A percentile compares a stretch with the other conserved stretches of the same genome.
These are phyloP conservation scores for Latrodectus elegans DNA, from an alignment of 2,888 invertebrate genomes.

Conservation along the genomic window DNA sequence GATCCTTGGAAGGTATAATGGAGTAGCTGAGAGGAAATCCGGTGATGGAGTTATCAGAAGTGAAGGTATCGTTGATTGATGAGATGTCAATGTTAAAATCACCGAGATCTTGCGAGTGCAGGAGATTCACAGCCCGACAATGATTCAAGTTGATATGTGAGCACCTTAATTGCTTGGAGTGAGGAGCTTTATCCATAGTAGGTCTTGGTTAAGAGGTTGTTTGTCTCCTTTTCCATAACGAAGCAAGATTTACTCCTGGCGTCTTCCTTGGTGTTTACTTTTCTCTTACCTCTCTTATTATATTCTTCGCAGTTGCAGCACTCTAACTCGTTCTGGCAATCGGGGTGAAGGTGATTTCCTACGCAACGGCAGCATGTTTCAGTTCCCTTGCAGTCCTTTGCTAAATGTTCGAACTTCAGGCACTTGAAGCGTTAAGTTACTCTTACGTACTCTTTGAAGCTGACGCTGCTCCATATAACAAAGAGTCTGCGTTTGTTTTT, in stretches of 20 bases:
- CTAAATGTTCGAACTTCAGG: no score
- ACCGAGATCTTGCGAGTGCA: not conserved
- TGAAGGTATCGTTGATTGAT: not conserved
- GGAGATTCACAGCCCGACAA: not conserved
- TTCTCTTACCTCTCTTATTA: no score
- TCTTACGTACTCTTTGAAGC: no score
- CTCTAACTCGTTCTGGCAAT: no score
- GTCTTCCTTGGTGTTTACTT: no score
- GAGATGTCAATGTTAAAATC: not conserved
- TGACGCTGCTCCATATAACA: no score
- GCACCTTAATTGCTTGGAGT: not conserved
- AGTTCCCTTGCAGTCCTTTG: no score
- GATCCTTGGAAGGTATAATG: not conserved
- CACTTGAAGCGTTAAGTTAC: no score
- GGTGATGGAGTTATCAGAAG: not conserved
- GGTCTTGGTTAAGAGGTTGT: not conserved
- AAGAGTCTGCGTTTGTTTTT: no score
- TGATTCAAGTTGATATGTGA: not conserved
- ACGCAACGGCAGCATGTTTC: no score
- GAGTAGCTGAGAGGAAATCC: not conserved
- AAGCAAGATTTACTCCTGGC: not conserved
- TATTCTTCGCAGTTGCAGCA: no score
- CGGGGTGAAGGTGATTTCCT: not conserved
- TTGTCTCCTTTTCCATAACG: not conserved
- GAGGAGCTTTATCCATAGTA: not conserved